Evolutionary conservation across 92 coral and sea anemone species (phyloP).

Genomic region (Metridium senile): DNA sequence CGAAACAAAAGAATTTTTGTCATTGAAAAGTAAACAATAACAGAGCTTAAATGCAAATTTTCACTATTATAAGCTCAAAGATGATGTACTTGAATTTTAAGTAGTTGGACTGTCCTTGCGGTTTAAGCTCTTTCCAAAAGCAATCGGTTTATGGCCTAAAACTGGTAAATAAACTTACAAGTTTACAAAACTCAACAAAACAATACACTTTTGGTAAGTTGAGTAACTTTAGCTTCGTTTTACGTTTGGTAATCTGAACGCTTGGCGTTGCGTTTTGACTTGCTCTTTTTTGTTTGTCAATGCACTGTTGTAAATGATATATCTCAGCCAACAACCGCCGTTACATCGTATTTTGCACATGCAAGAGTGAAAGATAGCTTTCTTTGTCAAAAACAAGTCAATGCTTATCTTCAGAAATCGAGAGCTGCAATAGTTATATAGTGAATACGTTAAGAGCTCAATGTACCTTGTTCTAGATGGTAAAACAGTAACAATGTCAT

Average conservation of each 20-base stretch:
- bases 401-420: no score
- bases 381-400: no score
- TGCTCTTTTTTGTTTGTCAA: not conserved
- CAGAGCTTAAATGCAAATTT: constrained; percentile 30
- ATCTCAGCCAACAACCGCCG: not conserved
- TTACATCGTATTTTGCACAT: not conserved
- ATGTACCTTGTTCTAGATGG: no score
- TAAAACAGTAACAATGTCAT: no score
- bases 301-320: not conserved
- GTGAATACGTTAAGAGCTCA: no score
- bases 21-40: constrained; percentile 25
- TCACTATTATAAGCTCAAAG: constrained; percentile 7
- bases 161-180: not conserved
- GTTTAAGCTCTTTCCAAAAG: no score
- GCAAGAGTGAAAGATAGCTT: not conserved
- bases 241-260: not conserved
- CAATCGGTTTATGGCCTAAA: not conserved
- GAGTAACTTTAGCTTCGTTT: not conserved
- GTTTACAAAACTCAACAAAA: not conserved
- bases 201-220: not conserved
- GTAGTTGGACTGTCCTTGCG: constrained; percentile 16
- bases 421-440: no score
- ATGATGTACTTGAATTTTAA: constrained; percentile 26
- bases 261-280: not conserved
- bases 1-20: constrained; percentile 18